Evolutionary conservation across 2,797 vertebrate species (phyloP).

Genomic region (Sebastes kiyomatsui): DNA sequence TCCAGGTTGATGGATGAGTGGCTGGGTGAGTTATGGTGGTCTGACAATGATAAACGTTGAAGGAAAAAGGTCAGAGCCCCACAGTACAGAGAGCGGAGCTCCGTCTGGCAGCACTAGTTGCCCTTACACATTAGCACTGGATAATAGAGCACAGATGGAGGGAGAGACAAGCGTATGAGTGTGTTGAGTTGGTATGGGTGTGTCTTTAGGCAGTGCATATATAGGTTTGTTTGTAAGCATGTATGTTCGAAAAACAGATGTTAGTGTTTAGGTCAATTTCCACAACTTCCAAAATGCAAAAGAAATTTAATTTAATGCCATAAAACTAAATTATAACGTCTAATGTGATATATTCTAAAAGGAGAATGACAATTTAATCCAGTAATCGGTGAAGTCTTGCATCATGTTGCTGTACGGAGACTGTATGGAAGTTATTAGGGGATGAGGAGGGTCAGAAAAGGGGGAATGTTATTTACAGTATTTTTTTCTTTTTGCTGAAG

Average conservation of each 20-base stretch:
- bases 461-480: not conserved
- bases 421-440: not conserved
- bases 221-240: not conserved
- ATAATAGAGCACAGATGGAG: conserved; percentile 57
- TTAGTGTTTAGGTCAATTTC: not conserved
- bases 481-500: not conserved
- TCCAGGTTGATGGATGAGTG: conserved; percentile 10
- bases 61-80: conserved; percentile 38
- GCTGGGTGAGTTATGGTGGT: conserved; percentile 50
- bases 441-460: not conserved
- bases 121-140: conserved; percentile 26
- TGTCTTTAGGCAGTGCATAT: not conserved
- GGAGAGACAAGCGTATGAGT: not conserved
- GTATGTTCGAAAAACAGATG: not conserved
- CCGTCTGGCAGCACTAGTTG: conserved; percentile 1
- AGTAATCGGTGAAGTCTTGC: not conserved
- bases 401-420: not conserved
- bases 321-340: not conserved
- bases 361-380: not conserved
- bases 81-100: not conserved
- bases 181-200: not conserved
- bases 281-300: not conserved
- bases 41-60: conserved; percentile 37
- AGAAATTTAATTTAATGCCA: not conserved
- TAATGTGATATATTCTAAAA: not conserved